Evolutionary conservation across 2,113 vertebrate genomes (phyloP), one percentile per base, ranked within the genome.

Genomic region (Camelus bactrianus): DNA sequence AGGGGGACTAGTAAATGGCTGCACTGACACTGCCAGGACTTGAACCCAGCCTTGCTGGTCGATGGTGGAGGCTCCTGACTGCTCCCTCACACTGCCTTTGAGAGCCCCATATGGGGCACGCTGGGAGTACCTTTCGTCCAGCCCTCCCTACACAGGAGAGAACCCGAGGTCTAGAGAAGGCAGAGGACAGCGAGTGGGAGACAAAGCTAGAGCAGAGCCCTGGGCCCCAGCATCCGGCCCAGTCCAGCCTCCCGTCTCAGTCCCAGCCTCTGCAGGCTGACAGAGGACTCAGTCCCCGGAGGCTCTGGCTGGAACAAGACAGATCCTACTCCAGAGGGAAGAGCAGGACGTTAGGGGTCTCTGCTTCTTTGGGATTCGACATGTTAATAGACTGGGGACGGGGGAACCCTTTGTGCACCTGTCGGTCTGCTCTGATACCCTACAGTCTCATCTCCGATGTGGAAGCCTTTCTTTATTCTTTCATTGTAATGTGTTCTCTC

Each of bases 361-460:
- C 69, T 72, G 5, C 38, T 35, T 15, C 76, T 35, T 1, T 60
- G 35, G 62, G 62, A 46, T 54, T 56, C 62, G 75, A 67, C 58
- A 1, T 2, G 62, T 8, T 13, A 65, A 65, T 60, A 38, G 64
- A 64, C 12, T 30, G 26, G 15, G 5, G 20, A 20, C 5, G 9
- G 46, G 48, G 20, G 3, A 26, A 35, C 9, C 10, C 19, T 48
- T 20, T 12, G 15, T 12, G 24, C 50, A 30, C n/a, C 17, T 0
- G 22, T 72, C 12, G 30, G 15, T 64, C 15, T 46, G 56, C 35
- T 17, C 73, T 5, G 6, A 35, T 65, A 60, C 35, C 46, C 42
- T n/a, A 0, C 54, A 0, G 1, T 26, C 30, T 67, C 38, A 1
- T 65, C 13, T 20, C n/a, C 50, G 73, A 46, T 1, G 0, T 15